These are phyloP conservation scores for Pelagia noctiluca DNA, from an alignment of 30 jellyfish, hydroid and myxozoan species.

Conservation along the genomic window DNA sequence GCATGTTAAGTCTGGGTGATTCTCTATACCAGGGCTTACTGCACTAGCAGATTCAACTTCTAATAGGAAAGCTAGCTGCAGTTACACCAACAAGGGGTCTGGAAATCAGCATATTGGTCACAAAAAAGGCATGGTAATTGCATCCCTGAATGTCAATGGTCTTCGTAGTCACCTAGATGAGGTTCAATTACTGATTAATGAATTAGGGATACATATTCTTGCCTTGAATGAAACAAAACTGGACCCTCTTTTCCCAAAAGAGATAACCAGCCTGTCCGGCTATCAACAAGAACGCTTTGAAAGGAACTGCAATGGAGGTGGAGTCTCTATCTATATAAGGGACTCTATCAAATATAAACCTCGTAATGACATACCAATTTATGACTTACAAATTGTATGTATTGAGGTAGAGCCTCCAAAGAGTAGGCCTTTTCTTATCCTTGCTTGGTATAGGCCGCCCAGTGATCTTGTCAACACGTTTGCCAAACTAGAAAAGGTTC, in stretches of 20 bases:
- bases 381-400: slow-evolving; percentile 25
- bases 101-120: too few species aligned
- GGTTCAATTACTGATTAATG: background rate
- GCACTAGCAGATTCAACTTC: too few species aligned
- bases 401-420: slow-evolving; percentile 27
- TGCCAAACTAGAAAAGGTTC: slow-evolving; percentile 33
- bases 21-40: too few species aligned
- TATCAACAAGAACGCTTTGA: slow-evolving; percentile 10
- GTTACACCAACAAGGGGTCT: too few species aligned
- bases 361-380: slow-evolving; percentile 21
- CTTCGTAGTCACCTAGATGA: background rate
- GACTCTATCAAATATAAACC: slow-evolving; percentile 31
- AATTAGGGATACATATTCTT: slow-evolving; percentile 20
- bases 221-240: slow-evolving; percentile 45
- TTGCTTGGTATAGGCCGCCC: slow-evolving; percentile 64
- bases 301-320: slow-evolving; percentile 26
- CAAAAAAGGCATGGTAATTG: background rate
- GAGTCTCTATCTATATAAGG: slow-evolving; percentile 31
- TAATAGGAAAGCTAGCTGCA: too few species aligned
- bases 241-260: slow-evolving; percentile 16
- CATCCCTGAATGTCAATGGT: background rate
- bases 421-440: slow-evolving; percentile 24
- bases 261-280: background rate
- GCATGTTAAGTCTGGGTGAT: too few species aligned
- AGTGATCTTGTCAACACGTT: slow-evolving; percentile 25